phyloP scores from a whole-genome alignment of 1,140 invertebrate genomes.

The Eumeta japonica region DNA sequence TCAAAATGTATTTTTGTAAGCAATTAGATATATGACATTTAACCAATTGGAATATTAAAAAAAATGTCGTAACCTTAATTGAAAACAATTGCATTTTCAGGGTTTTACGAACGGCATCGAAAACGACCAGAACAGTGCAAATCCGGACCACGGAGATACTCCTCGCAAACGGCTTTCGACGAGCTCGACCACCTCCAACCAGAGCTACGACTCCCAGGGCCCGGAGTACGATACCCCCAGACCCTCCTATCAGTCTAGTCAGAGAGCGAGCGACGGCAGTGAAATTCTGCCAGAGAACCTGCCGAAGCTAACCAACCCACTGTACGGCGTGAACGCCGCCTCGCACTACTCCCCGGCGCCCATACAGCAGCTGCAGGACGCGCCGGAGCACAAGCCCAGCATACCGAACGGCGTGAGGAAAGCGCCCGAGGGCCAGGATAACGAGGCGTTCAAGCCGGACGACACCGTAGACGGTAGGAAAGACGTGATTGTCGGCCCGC shows the following conservation, averaged over 20 bases:
- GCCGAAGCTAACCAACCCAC: slow-evolving; percentile 45
- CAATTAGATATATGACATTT: too few relatives aligned
- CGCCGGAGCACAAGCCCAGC: slow-evolving; percentile 15
- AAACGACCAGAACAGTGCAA: slow-evolving; percentile 53
- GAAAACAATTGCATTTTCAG: slow-evolving; percentile 24
- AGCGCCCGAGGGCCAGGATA: slow-evolving; percentile 77
- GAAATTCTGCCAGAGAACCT: slow-evolving; percentile 25
- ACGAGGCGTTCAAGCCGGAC: slow-evolving; percentile 64
- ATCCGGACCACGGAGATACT: slow-evolving; percentile 48
- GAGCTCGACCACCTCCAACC: slow-evolving; percentile 44
- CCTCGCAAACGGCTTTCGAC: slow-evolving; percentile 44
- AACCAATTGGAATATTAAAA: too few relatives aligned
- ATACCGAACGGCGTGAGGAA: slow-evolving; percentile 56
- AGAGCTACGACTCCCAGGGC: slow-evolving; percentile 41
- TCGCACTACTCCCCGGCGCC: slow-evolving; percentile 46
- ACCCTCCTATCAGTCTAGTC: slow-evolving; percentile 31
- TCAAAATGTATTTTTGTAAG: not conserved
- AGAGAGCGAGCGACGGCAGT: slow-evolving; percentile 19
- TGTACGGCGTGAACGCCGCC: slow-evolving; percentile 53
- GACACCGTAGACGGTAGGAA: slow-evolving; percentile 61
- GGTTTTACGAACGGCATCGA: slow-evolving; percentile 55
- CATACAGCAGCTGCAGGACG: slow-evolving; percentile 13
- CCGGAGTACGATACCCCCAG: slow-evolving; percentile 46
- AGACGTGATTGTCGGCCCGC: slow-evolving; percentile 37
- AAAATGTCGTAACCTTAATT: too few relatives aligned